Base-by-base conservation (phyloP, 2,113 vertebrate species). In the Tetrao urogallus region DNA sequence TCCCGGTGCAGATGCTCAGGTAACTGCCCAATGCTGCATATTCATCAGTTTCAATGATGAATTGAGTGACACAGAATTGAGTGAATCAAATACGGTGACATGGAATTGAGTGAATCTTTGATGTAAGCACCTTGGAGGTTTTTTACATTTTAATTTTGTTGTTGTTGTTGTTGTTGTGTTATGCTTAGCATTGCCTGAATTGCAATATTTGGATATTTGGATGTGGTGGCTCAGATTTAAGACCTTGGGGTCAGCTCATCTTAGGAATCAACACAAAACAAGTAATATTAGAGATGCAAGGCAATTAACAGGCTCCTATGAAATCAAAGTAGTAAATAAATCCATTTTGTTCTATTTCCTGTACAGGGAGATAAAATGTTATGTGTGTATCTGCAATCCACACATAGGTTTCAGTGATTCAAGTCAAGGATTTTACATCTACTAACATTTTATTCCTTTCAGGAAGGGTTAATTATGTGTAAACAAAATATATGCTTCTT, bases 401-500 rank as follows among this genome's bases (percentile, higher is more conserved):
- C 30, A 45, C 7, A 8, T 36, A 78, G 27, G 28, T 58, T 36
- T n/a, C 15, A 63, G 27, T 3, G 57, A 56, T 64, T 81, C 24
- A 54, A 54, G 13, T 10, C 34, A 84, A 80, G 17, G 21, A n/a
- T 82, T 96, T 94, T 90, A 82, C 27, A 69, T 47, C 72, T 83
- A 48, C 6, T 52, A 73, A 28, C 20, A 40, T n/a, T 82, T 92
- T 77, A 57, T 86, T 88, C 21, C 54, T 72, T 83, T 81, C 80
- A 83, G 86, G 17, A 91, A 76, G 79, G 42, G n/a, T 86, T 94
- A 88, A 94, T 86, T 88, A 57, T 11, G 2, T 43, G 57, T 75
- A 91, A 95, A 90, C 27, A 92, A 95, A 92, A 93, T 30, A 11
- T 69, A 45, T 86, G 22, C 54, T 90, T 83, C 73, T 92, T 93